Evolutionary conservation across 2,888 invertebrate species (phyloP).

Genomic region (Cryptus armator): DNA sequence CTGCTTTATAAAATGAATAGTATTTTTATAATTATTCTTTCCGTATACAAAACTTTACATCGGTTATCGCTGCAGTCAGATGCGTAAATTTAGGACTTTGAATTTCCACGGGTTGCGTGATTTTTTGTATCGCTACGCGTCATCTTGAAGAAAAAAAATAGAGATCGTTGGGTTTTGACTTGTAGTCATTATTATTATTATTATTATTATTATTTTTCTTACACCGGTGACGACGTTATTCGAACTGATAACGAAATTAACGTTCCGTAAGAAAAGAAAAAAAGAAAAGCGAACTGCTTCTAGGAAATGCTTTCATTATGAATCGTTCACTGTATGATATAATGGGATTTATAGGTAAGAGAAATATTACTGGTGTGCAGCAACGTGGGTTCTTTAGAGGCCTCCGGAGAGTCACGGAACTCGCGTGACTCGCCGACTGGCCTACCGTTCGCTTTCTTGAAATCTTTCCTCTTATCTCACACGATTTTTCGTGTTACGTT

Average conservation of each 20-base stretch:
- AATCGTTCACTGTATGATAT: constrained; percentile 19
- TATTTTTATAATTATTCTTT: too few species aligned
- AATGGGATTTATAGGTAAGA: background rate
- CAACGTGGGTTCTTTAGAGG: constrained; percentile 4
- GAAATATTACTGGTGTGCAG: constrained; percentile 32
- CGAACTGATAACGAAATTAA: background rate
- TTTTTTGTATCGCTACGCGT: too few species aligned
- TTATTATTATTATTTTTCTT: background rate
- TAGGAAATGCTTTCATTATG: constrained; percentile 16
- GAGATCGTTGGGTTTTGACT: too few species aligned
- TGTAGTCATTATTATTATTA: too few species aligned
- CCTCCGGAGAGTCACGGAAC: constrained; percentile 44
- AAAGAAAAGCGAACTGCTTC: background rate
- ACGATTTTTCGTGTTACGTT: constrained; percentile 57
- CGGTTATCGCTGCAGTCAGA: too few species aligned
- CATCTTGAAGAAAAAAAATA: too few species aligned
- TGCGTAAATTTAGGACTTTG: too few species aligned
- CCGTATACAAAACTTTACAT: too few species aligned
- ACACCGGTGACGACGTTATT: background rate
- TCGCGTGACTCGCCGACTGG: constrained; percentile 55
- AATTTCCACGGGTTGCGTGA: too few species aligned
- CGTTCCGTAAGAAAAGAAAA: constrained; percentile 6
- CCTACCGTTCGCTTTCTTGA: constrained; percentile 54
- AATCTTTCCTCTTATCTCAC: constrained; percentile 60
- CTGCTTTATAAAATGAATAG: too few species aligned